Evolutionary conservation across 2,113 vertebrate species (phyloP).

Genomic region (Varanus salvator): DNA sequence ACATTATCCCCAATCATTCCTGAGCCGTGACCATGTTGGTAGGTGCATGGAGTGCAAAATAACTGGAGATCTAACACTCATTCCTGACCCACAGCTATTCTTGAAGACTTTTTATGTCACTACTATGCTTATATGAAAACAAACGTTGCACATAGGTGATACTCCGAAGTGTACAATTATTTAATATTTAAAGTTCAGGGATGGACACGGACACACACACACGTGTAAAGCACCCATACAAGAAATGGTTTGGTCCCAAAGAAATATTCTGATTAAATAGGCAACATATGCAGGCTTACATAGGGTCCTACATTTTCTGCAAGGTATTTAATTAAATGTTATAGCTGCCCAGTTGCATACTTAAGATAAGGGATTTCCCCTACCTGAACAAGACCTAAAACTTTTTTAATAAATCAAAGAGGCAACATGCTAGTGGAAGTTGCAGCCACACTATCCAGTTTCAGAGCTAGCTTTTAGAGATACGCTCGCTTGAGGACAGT

Average conservation of each 20-base stretch:
- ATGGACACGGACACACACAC: neutral
- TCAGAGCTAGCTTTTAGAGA: neutral
- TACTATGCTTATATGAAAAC: neutral
- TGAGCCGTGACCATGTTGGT: too few species aligned
- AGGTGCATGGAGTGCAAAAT: too few species aligned
- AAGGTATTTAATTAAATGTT: neutral
- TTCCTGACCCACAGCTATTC: too few species aligned
- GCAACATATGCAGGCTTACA: neutral
- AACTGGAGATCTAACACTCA: too few species aligned
- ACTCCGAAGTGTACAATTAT: neutral
- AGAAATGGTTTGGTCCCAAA: conserved; percentile 32
- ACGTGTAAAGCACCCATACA: neutral
- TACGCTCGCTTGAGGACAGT: neutral
- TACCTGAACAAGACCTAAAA: too few species aligned
- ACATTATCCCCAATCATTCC: too few species aligned
- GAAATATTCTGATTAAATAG: neutral
- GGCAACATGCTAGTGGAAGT: neutral
- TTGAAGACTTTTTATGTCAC: neutral
- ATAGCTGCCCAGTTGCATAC: neutral
- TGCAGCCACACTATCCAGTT: neutral
- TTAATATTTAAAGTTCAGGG: neutral
- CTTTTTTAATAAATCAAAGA: neutral
- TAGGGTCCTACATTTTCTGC: neutral
- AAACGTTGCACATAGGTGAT: neutral
- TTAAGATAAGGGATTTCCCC: accelerated